Base-by-base conservation (phyloP, 2,113 vertebrate genomes). In the Cephalopterus ornatus region DNA sequence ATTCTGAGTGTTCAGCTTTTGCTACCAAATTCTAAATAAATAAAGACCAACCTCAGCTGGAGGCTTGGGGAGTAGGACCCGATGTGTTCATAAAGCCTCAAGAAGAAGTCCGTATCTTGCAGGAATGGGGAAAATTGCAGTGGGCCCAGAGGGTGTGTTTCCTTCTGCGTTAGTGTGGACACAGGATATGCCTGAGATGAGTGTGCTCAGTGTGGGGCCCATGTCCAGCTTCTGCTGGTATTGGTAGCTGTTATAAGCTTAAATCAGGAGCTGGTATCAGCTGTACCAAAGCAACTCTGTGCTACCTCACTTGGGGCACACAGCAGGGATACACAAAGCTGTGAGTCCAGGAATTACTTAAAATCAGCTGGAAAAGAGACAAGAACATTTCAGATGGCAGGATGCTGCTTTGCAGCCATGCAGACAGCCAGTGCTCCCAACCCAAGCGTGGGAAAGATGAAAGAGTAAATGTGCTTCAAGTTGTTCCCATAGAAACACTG, bases 121-220 rank as follows among this genome's bases (percentile, higher is more conserved):
- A 50, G 17, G 13, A 89, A 46, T 28, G 28, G 28, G 30, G 49
- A 81, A 39, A n/a, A 61, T 16, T n/a, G 63, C 63, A 49, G 39
- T 30, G 65, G 24, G 53, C 46, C 17, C 7, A 24, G n/a, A 28
- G 22, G 26, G 11, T 2, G 0, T 20, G 12, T 13, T n/a, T 61
- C 44, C 32, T 73, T 37, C 39, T n/a, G 27, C 10, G 12, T 41
- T 65, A 12, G 9, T 20, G 37, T 23, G 14, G 58, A 27, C 16
- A 5, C 21, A 59, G 42, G n/a, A 41, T 20, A 15, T 15, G 16
- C 22, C 62, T 0, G 4, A 16, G 39, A 39, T 12, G 22, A 55
- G 27, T 5, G 3, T 27, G 33, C 26, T 1, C 22, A 76, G 35
- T 2, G 11, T 0, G 2, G 12, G 35, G 53, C 35, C 9, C 17